Conservation (phyloP, 2,797 vertebrate genomes). For the Neosilurus mollespiculum region DNA sequence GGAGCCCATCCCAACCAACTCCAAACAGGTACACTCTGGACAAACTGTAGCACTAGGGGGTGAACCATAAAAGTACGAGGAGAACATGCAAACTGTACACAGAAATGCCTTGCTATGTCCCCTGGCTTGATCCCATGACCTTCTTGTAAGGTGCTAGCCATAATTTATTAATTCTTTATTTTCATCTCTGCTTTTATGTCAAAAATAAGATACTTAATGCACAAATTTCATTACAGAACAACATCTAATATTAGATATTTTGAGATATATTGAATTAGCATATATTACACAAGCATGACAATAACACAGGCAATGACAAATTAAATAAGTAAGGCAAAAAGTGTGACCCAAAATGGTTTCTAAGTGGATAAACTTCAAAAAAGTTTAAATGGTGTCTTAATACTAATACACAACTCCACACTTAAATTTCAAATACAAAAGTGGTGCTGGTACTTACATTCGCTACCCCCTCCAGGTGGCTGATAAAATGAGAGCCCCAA, state of each 20-base stretch:
- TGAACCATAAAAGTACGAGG: too few species aligned
- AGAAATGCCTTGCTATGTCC: too few species aligned
- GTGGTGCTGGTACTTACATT: slow-evolving; percentile 76
- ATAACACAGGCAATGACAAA: background rate
- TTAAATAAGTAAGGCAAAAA: background rate
- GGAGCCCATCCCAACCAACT: too few species aligned
- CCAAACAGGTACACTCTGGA: too few species aligned
- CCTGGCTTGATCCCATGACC: too few species aligned
- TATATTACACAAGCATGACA: background rate
- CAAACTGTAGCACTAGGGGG: too few species aligned
- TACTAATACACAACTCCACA: background rate
- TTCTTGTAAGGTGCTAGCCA: too few species aligned
- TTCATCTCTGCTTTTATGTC: background rate
- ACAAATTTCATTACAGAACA: background rate
- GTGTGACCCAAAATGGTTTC: background rate
- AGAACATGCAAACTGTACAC: too few species aligned
- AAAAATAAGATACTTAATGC: background rate
- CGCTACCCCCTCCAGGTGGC: slow-evolving; percentile 85
- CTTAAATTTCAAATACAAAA: background rate
- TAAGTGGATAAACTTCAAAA: background rate
- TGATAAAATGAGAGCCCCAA: slow-evolving; percentile 96
- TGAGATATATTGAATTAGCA: background rate
- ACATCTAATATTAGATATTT: background rate
- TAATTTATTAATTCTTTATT: too few species aligned
- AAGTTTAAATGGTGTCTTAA: background rate